phyloP scores from a whole-genome alignment of 2,797 vertebrate species.

The Pachyuromys duprasi region DNA sequence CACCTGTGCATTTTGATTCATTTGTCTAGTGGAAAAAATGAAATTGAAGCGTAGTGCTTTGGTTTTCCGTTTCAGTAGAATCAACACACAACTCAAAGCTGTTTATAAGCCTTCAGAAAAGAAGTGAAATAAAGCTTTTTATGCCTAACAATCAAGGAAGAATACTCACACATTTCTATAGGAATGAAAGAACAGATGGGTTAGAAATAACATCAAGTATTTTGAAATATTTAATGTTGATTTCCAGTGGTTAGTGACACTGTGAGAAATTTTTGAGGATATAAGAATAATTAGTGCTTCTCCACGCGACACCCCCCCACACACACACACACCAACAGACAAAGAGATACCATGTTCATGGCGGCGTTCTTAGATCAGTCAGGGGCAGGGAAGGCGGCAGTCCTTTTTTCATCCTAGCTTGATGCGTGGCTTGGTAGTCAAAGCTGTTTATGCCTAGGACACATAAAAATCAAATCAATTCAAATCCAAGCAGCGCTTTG shows the following conservation, averaged over 20 bases:
- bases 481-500: neutral
- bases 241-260: neutral
- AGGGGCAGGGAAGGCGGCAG: neutral
- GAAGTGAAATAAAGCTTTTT: neutral
- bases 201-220: conserved; percentile 3
- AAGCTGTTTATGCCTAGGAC: neutral
- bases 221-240: conserved; percentile 32
- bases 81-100: neutral
- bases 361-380: neutral
- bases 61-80: neutral
- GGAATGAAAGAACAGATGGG: neutral
- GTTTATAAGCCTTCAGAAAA: neutral
- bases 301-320: too few species aligned
- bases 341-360: too few species aligned
- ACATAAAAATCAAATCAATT: neutral
- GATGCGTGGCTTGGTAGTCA: neutral
- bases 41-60: too few species aligned
- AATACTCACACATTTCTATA: neutral
- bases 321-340: too few species aligned
- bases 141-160: neutral
- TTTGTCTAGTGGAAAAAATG: neutral
- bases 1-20: neutral
- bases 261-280: neutral
- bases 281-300: neutral
- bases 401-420: neutral